phyloP scores from a whole-genome alignment of 2,113 vertebrate species.

The Cryptomyrus ogoouensis region DNA sequence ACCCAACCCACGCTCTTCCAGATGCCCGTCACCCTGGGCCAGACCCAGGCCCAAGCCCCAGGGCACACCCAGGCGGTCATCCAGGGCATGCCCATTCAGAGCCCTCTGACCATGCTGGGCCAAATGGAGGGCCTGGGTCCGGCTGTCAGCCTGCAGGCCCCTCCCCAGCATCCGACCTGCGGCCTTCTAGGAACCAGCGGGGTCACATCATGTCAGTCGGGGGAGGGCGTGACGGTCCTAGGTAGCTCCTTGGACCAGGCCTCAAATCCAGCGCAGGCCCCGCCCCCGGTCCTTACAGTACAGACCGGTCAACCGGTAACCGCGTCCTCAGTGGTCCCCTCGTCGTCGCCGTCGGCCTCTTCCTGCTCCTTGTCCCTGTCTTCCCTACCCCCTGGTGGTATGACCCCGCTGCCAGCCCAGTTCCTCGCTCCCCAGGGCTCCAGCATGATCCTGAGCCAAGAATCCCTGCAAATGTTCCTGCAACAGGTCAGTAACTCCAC shows the following conservation, averaged over 20 bases:
- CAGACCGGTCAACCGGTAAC: constrained; percentile 50
- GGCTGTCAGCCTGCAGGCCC: constrained; percentile 67
- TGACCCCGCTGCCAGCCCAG: constrained; percentile 56
- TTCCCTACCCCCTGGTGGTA: constrained; percentile 55
- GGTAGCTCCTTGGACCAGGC: constrained; percentile 58
- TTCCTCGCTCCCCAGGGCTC: constrained; percentile 71
- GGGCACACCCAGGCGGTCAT: constrained; percentile 73
- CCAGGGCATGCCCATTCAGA: constrained; percentile 82
- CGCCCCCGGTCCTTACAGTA: constrained; percentile 67
- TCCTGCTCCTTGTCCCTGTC: constrained; percentile 45
- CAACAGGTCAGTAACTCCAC: constrained; percentile 72
- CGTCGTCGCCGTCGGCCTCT: constrained; percentile 59
- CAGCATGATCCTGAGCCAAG: constrained; percentile 77
- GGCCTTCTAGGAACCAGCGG: constrained; percentile 53
- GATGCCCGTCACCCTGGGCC: constrained; percentile 81
- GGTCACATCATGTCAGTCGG: constrained; percentile 54
- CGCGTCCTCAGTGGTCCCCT: constrained; percentile 44
- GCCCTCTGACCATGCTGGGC: constrained; percentile 79
- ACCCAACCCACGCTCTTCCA: constrained; percentile 81
- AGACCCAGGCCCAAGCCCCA: constrained; percentile 60
- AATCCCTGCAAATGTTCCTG: constrained; percentile 88
- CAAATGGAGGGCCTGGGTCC: constrained; percentile 72
- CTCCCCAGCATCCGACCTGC: constrained; percentile 57
- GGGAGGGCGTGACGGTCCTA: constrained; percentile 55
- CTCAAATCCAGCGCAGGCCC: constrained; percentile 46